phyloP scores from a whole-genome alignment of 2,113 vertebrate genomes.

The Nipponia nippon region DNA sequence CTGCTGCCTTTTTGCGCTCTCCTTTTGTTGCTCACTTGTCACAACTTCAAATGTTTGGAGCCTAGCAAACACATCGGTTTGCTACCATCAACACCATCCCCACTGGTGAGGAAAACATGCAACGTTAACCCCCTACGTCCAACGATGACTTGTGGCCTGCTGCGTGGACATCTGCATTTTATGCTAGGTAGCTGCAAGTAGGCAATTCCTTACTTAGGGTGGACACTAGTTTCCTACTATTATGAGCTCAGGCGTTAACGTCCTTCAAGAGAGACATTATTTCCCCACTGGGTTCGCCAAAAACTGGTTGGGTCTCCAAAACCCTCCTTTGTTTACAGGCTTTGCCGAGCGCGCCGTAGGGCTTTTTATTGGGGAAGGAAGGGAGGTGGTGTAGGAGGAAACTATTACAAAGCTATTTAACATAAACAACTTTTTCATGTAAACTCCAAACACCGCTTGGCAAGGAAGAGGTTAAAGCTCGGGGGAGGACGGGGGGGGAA shows the following conservation, averaged over 20 bases:
- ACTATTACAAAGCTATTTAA: slow-evolving; percentile 32
- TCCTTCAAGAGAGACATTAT: neutral
- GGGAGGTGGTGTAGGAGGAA: slow-evolving; percentile 52
- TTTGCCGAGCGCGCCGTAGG: neutral
- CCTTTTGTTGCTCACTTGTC: neutral
- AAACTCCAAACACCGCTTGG: neutral
- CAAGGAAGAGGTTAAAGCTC: slow-evolving; percentile 46
- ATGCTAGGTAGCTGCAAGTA: neutral
- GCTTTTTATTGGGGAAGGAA: slow-evolving; percentile 55
- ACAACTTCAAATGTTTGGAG: neutral
- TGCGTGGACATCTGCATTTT: neutral
- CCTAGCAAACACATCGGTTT: neutral
- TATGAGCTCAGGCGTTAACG: slow-evolving; percentile 2
- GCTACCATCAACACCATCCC: neutral
- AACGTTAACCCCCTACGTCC: neutral
- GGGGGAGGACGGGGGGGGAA: neutral
- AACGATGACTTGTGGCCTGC: neutral
- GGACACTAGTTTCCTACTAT: slow-evolving; percentile 41
- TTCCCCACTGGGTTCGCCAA: slow-evolving; percentile 15
- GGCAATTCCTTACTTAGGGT: neutral
- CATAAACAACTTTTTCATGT: slow-evolving; percentile 48
- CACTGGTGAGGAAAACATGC: neutral
- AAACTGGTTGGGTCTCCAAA: slow-evolving; percentile 7
- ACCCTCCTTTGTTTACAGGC: slow-evolving; percentile 4
- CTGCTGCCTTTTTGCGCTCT: neutral